Evolutionary conservation across 2,888 invertebrate genomes (phyloP).

Genomic region (Melangyna quadrimaculata): DNA sequence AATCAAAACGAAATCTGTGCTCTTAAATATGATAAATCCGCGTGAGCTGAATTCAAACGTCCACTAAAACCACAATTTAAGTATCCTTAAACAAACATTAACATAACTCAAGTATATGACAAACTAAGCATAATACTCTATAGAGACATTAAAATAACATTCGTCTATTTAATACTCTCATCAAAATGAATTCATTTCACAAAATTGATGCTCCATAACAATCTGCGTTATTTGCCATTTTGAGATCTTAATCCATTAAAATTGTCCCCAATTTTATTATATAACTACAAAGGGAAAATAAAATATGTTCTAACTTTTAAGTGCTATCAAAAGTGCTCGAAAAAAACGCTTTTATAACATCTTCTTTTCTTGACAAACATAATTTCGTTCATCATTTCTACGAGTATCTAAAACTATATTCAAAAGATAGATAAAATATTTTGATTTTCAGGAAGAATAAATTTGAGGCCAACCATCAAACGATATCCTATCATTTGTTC

Average conservation of each 20-base stretch:
- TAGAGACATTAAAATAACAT: not conserved
- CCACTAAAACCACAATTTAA: not conserved
- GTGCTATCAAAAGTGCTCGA: conserved; percentile 44
- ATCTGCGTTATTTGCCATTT: conserved; percentile 52
- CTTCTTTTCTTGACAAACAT: conserved; percentile 1
- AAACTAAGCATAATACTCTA: not conserved
- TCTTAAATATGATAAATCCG: no score
- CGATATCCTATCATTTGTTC: conserved; percentile 24
- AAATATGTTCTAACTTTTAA: conserved; percentile 50
- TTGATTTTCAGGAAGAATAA: conserved; percentile 8
- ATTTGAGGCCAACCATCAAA: conserved; percentile 53
- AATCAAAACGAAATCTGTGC: no score
- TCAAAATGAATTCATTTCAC: not conserved
- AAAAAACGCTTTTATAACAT: conserved; percentile 19
- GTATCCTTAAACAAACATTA: no score
- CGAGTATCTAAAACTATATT: conserved; percentile 53
- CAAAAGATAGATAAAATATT: conserved; percentile 40
- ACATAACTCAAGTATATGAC: not conserved
- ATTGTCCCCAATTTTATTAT: conserved; percentile 30
- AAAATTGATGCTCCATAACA: conserved; percentile 19
- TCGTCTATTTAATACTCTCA: not conserved
- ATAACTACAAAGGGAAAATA: conserved; percentile 17
- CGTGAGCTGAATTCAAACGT: no score
- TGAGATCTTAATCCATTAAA: conserved; percentile 46
- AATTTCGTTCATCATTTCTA: not conserved